A percentile compares a stretch with the other conserved stretches of the same genome.
phyloP scores from a whole-genome alignment of 2,888 invertebrate species.

The Thysanoteuthis rhombus region DNA sequence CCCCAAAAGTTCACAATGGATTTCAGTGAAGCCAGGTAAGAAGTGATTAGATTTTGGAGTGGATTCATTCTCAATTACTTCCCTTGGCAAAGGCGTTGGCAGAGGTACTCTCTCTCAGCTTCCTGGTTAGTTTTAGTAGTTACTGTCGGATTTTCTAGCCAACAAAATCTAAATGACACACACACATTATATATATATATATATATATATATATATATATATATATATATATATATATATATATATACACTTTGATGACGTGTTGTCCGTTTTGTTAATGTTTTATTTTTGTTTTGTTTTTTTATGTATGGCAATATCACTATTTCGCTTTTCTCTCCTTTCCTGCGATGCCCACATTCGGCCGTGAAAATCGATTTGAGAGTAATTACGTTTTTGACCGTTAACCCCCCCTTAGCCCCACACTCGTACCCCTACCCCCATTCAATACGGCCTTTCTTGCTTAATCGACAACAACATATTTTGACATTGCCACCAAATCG shows the following conservation, averaged over 20 bases:
- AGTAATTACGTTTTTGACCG: not conserved
- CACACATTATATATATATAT: not conserved
- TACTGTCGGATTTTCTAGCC: not conserved
- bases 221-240: not conserved
- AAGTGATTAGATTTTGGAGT: too few species aligned
- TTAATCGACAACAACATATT: constrained; percentile 12
- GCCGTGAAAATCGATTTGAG: not conserved
- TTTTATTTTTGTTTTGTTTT: not conserved
- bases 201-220: not conserved
- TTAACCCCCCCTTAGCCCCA: not conserved
- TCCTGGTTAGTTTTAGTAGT: not conserved
- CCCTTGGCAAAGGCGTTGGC: too few species aligned
- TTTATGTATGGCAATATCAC: not conserved
- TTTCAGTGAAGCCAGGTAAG: too few species aligned
- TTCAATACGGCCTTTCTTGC: not conserved
- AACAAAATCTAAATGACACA: not conserved
- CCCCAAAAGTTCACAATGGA: too few species aligned
- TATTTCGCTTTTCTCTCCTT: not conserved
- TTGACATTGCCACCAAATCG: not conserved
- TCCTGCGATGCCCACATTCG: not conserved
- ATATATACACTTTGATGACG: not conserved
- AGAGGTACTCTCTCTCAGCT: not conserved
- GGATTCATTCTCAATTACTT: too few species aligned
- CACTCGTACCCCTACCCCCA: not conserved
- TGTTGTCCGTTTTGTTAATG: not conserved